phyloP scores from a whole-genome alignment of 1,140 invertebrate genomes.

The Grapholita molesta region DNA sequence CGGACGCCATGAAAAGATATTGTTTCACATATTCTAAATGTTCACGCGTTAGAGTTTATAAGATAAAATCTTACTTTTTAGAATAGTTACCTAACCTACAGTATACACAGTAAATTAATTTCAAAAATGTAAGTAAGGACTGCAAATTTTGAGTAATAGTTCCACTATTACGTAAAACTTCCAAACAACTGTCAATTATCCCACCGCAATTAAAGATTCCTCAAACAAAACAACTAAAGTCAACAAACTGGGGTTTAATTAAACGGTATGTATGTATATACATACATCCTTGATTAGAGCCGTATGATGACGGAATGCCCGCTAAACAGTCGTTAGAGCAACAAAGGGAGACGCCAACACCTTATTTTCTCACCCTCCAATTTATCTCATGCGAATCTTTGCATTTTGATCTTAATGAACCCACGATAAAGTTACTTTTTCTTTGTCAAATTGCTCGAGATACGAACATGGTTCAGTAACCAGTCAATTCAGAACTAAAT shows the following conservation, averaged over 20 bases:
- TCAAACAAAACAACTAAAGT: neutral
- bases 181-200: neutral
- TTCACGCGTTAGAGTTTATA: too few relatives aligned
- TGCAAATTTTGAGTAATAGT: neutral
- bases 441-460: neutral
- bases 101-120: too few relatives aligned
- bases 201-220: neutral
- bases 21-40: too few relatives aligned
- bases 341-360: constrained; percentile 3
- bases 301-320: neutral
- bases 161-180: neutral
- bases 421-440: neutral
- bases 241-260: constrained; percentile 4
- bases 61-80: too few relatives aligned
- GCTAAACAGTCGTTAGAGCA: constrained; percentile 9
- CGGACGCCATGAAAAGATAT: too few relatives aligned
- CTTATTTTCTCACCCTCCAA: neutral
- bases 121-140: too few relatives aligned
- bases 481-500: constrained; percentile 1
- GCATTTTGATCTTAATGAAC: neutral
- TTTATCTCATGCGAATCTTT: neutral
- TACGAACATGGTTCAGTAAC: neutral
- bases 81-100: too few relatives aligned
- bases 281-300: constrained; percentile 3
- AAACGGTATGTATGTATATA: neutral